Evolutionary conservation across 1,140 invertebrate genomes (phyloP).

Genomic region (Aphidius gifuensis): DNA sequence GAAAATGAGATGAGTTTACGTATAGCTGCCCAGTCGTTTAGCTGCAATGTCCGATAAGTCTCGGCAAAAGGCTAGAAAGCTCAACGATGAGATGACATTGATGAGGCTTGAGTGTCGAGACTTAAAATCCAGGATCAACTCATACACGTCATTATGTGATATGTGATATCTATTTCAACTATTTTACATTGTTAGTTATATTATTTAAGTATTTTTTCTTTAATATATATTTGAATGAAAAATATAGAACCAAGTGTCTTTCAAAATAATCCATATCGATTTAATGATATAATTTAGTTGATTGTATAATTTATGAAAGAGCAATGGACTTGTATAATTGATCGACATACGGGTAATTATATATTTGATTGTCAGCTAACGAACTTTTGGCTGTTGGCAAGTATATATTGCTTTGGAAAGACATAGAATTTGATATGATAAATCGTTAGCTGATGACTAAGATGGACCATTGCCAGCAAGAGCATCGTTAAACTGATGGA

Average conservation of each 20-base stretch:
- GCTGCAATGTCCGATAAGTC: slow-evolving; percentile 52
- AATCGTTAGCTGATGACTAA: background rate
- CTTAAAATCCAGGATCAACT: slow-evolving; percentile 53
- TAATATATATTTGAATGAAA: too few relatives aligned
- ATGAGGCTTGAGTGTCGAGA: slow-evolving; percentile 40
- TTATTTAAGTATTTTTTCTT: too few relatives aligned
- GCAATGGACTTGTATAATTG: background rate
- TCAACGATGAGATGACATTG: slow-evolving; percentile 53
- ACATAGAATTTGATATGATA: background rate
- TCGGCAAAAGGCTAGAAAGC: slow-evolving; percentile 29
- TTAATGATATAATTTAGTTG: too few relatives aligned
- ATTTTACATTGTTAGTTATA: too few relatives aligned
- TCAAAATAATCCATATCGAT: too few relatives aligned
- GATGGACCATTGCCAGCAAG: too few relatives aligned
- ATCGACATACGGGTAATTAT: slow-evolving; percentile 7
- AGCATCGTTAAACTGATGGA: too few relatives aligned
- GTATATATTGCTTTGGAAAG: background rate
- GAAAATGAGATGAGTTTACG: slow-evolving; percentile 15
- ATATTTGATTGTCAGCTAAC: slow-evolving; percentile 4
- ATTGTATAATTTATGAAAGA: too few relatives aligned
- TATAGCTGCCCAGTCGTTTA: slow-evolving; percentile 12
- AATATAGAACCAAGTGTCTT: too few relatives aligned
- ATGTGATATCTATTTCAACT: slow-evolving; percentile 27
- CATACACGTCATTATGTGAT: slow-evolving; percentile 52
- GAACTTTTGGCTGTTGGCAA: background rate